Percentiles rank a stretch among this genome's conserved stretches.
Conservation (phyloP, 2,888 invertebrate species). For the Lissonota sp. region DNA sequence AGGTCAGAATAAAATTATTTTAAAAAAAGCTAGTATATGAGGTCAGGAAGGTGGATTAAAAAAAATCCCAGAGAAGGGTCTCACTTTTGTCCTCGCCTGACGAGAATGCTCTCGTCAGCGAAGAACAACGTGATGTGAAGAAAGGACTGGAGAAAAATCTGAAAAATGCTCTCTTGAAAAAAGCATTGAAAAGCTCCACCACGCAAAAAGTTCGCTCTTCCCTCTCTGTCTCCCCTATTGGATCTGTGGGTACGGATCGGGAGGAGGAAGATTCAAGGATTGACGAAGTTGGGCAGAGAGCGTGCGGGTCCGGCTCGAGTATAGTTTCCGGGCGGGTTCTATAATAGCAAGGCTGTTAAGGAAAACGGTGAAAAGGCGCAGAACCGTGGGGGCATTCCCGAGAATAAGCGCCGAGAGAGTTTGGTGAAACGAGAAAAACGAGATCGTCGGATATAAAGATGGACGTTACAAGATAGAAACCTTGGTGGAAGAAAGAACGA, state of each 20-base stretch:
- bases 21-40: not conserved
- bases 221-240: constrained; percentile 59
- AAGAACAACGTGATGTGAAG: constrained; percentile 14
- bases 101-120: not conserved
- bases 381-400: constrained; percentile 1
- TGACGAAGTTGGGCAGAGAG: constrained; percentile 45
- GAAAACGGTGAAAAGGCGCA: constrained; percentile 16
- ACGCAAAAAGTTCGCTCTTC: no score
- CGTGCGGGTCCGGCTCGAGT: not conserved
- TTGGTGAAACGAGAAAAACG: constrained; percentile 33
- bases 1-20: not conserved
- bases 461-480: constrained; percentile 58
- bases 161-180: constrained; percentile 47
- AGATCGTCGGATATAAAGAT: constrained; percentile 57
- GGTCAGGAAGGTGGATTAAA: constrained; percentile 58
- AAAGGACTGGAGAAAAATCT: constrained; percentile 14
- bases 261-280: constrained; percentile 38
- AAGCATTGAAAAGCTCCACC: constrained; percentile 59
- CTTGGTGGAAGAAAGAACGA: constrained; percentile 7
- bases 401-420: constrained; percentile 21
- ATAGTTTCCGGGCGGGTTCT: no score
- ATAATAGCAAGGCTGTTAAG: no score
- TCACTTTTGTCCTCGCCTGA: not conserved
- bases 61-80: constrained; percentile 62
- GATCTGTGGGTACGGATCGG: constrained; percentile 29